phyloP scores from a whole-genome alignment of 2,113 vertebrate genomes.

The Athene noctua region DNA sequence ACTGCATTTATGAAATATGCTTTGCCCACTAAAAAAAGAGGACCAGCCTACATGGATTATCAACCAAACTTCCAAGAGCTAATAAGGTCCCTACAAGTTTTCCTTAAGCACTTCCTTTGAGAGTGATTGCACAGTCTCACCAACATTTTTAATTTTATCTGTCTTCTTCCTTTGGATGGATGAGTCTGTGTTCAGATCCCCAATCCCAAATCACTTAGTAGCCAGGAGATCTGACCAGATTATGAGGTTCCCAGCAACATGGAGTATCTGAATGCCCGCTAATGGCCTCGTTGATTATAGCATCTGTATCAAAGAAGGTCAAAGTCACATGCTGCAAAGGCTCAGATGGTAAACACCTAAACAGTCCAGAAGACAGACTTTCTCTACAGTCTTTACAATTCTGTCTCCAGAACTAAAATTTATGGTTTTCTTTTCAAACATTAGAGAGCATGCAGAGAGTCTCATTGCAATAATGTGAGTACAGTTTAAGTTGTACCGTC shows the following conservation, averaged over 20 bases:
- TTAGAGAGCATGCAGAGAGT: fast-evolving
- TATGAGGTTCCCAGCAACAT: background rate
- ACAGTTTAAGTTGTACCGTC: background rate
- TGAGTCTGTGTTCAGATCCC: background rate
- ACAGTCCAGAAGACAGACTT: background rate
- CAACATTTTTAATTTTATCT: background rate
- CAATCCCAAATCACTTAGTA: background rate
- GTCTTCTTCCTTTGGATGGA: background rate
- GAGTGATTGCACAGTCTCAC: background rate
- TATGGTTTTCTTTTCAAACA: fast-evolving
- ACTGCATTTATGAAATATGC: background rate
- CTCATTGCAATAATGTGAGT: no score
- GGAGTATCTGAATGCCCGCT: background rate
- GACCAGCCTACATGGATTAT: background rate
- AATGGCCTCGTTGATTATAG: background rate
- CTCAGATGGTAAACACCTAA: background rate
- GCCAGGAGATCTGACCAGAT: background rate
- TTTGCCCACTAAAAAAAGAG: background rate
- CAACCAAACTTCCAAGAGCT: background rate
- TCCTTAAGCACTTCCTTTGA: background rate
- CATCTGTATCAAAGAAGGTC: background rate
- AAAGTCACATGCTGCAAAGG: background rate
- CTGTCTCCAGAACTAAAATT: background rate
- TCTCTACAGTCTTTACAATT: background rate
- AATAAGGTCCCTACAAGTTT: background rate